Percentiles rank a stretch among this genome's conserved stretches.
phyloP scores from a whole-genome alignment of 2,797 vertebrate species.

The Pseudochirops corinnae region DNA sequence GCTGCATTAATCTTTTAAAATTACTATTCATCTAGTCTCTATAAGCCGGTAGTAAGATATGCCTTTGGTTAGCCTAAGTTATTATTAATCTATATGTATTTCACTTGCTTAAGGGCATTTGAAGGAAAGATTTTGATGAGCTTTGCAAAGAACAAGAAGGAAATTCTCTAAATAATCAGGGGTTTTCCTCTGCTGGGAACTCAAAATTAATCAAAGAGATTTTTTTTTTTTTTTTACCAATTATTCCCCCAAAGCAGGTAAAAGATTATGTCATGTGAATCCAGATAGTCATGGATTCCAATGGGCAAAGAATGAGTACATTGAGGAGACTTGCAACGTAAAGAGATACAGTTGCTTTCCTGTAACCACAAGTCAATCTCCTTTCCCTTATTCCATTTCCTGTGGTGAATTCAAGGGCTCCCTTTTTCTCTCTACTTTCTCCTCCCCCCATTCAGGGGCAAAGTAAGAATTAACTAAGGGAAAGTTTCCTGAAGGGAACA shows the following conservation, averaged over 20 bases:
- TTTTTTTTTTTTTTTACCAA: not conserved
- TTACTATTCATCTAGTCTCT: not conserved
- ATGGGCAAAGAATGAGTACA: not conserved
- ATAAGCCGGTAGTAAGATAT: not conserved
- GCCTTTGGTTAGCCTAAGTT: not conserved
- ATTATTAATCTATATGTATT: not conserved
- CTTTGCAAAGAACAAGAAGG: not conserved
- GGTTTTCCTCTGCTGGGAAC: not conserved
- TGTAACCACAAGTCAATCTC: not conserved
- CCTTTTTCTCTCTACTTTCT: not conserved
- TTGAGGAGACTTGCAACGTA: not conserved
- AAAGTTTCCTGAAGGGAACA: not conserved
- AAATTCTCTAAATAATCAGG: not conserved
- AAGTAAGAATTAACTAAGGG: not conserved
- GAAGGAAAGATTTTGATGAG: not conserved
- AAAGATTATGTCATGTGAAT: not conserved
- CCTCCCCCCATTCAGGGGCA: no score
- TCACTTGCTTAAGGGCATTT: not conserved
- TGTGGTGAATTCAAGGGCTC: not conserved
- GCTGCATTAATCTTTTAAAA: not conserved
- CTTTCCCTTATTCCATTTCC: not conserved
- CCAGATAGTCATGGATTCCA: not conserved
- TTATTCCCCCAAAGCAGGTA: not conserved
- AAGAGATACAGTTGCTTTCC: not conserved
- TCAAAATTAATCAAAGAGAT: not conserved